These are phyloP conservation scores for Aurelia aurita complex sp. Pacific DNA, from an alignment of 30 jellyfish, hydroid and myxozoan genomes.

Conservation along the genomic window DNA sequence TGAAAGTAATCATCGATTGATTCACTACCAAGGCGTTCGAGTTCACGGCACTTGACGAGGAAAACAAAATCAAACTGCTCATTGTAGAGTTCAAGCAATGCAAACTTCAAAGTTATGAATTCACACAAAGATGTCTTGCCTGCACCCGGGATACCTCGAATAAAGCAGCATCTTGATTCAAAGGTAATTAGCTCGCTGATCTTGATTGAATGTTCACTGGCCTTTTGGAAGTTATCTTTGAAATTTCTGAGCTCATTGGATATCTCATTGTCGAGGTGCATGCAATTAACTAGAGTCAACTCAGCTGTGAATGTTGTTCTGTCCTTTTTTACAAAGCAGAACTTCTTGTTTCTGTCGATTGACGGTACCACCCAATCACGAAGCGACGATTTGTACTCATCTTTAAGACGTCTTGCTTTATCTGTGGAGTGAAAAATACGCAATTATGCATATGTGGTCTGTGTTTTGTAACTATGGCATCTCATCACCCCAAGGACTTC, in stretches of 20 bases:
- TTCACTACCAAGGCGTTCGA: neutral
- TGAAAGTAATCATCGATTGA: neutral
- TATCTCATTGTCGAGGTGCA: too few species aligned
- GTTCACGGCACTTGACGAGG: conserved; percentile 1
- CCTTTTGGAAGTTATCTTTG: neutral
- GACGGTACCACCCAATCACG: too few species aligned
- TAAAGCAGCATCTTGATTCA: neutral
- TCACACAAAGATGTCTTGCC: conserved; percentile 15
- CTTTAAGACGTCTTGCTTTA: neutral
- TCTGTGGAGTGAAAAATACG: neutral
- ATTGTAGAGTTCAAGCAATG: neutral
- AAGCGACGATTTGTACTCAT: too few species aligned
- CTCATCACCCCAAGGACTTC: too few species aligned
- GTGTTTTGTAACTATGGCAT: too few species aligned
- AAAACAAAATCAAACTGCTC: neutral
- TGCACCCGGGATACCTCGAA: conserved; percentile 12
- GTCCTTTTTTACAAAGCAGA: too few species aligned
- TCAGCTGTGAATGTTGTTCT: too few species aligned
- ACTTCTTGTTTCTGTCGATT: too few species aligned
- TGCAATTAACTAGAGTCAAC: too few species aligned
- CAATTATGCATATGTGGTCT: too few species aligned
- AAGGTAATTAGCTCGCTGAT: neutral
- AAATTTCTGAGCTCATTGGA: neutral
- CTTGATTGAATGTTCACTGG: neutral
- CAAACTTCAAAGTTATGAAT: neutral